Percentiles rank a stretch among this genome's conserved stretches.
These are phyloP conservation scores for Psilopsiagon aurifrons DNA, from an alignment of 2,113 vertebrate genomes.

Conservation along the genomic window DNA sequence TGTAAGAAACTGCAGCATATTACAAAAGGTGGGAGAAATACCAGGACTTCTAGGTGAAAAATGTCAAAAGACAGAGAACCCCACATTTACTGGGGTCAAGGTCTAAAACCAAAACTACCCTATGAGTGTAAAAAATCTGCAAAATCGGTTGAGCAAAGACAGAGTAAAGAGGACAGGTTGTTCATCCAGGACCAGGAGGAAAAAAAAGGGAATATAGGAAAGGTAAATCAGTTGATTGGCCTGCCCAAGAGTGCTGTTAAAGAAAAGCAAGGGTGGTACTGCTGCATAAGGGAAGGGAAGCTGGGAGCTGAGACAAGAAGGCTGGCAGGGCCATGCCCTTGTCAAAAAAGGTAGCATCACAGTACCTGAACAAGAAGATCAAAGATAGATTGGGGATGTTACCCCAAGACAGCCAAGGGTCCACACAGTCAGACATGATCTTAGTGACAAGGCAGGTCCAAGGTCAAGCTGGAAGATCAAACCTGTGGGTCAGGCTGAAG, in stretches of 20 bases:
- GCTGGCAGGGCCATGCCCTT: background rate
- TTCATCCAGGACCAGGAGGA: background rate
- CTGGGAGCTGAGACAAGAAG: background rate
- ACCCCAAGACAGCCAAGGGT: background rate
- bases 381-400: background rate
- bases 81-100: accelerated
- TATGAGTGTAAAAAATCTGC: background rate
- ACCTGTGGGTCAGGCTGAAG: background rate
- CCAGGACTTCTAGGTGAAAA: background rate
- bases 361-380: background rate
- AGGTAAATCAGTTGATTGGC: background rate
- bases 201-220: background rate
- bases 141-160: background rate
- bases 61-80: background rate
- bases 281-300: background rate
- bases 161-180: background rate
- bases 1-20: background rate
- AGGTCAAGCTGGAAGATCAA: background rate
- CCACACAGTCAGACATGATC: background rate
- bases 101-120: background rate
- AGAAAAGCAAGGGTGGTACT: background rate
- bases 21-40: background rate
- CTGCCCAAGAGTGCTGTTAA: background rate
- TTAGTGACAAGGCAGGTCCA: background rate
- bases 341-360: background rate